These are phyloP conservation scores for Cheilosia scutellata DNA, from an alignment of 2,888 invertebrate genomes.

Conservation along the genomic window DNA sequence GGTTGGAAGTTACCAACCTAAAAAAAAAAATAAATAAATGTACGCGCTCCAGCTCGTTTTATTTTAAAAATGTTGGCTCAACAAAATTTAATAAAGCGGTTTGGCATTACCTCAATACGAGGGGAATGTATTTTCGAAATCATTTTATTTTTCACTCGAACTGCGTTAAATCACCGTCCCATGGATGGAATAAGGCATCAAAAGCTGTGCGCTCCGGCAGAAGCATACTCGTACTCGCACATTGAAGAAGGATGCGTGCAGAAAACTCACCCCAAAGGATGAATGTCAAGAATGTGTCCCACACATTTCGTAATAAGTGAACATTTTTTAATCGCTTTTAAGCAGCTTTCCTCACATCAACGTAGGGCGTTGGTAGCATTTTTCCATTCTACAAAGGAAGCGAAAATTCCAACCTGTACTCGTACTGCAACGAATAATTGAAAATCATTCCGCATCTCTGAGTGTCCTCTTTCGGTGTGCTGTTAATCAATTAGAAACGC, in stretches of 20 bases:
- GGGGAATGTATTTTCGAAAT: conserved; percentile 28
- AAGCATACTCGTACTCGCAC: background rate
- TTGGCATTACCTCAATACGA: conserved; percentile 35
- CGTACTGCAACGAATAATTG: conserved; percentile 38
- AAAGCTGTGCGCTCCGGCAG: background rate
- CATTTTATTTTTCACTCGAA: conserved; percentile 36
- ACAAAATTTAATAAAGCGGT: conserved; percentile 65
- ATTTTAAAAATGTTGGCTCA: conserved; percentile 46
- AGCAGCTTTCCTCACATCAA: conserved; percentile 32
- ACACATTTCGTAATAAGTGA: conserved; percentile 34
- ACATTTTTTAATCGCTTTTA: conserved; percentile 46
- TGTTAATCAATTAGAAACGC: conserved; percentile 53
- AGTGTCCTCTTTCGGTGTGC: conserved; percentile 10
- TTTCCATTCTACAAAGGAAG: background rate
- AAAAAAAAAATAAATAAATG: background rate
- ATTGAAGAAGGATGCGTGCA: conserved; percentile 2
- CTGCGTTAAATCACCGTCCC: conserved; percentile 18
- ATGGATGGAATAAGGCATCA: background rate
- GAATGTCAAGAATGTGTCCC: conserved; percentile 30
- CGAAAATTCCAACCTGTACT: background rate
- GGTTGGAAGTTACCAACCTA: conserved; percentile 6
- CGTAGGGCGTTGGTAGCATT: background rate
- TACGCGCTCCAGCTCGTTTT: background rate
- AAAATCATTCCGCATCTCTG: conserved; percentile 29
- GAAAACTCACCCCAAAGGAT: background rate